Evolutionary conservation across 2,888 invertebrate species (phyloP), one percentile per base, ranked within the genome.

Genomic region (Morpho deidamia): DNA sequence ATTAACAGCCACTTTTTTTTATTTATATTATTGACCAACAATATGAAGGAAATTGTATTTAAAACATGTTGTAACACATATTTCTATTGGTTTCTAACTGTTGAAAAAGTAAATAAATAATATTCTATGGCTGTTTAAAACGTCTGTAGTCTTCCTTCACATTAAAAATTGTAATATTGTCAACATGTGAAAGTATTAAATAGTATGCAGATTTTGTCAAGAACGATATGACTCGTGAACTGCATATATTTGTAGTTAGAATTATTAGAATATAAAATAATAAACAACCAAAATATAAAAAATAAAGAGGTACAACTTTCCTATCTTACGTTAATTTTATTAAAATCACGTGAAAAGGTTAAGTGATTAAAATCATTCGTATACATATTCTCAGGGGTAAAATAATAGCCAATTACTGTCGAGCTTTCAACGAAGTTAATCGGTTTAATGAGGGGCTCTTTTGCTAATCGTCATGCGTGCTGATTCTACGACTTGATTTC

Each of bases 281-380:
- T 23, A 23, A 23, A 23, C 23, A 42, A 47, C 38, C 42, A 14
- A 33, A n/a, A 35, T 9, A 47, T 48, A 44, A 47, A 46, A 23
- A 53, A 53, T 53, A 53, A 44, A 53, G 47, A 43, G 44, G 23
- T 49, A 37, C 12, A 12, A 46, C 50, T 53, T 57, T 59, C 56
- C 59, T 35, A 53, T 56, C 52, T 59, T 59, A 70, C 70, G 68
- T 79, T 72, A 76, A 78, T 71, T 69, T 66, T 46, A 55, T 79
- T 80, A 81, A 79, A 80, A 76, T 78, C 77, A 80, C 76, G 74
- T 76, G 71, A 76, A 78, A 77, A 77, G 80, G 80, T 83, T 76
- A 81, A 81, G 78, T 70, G 73, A 78, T 80, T 76, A 74, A 60
- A 53, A 58, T 58, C 55, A 53, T 55, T 51, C 53, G 54, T 54